Percentiles rank a stretch among this genome's conserved stretches.
These are phyloP conservation scores for Clupea harengus DNA, from an alignment of 2,113 vertebrate genomes.

Conservation along the genomic window DNA sequence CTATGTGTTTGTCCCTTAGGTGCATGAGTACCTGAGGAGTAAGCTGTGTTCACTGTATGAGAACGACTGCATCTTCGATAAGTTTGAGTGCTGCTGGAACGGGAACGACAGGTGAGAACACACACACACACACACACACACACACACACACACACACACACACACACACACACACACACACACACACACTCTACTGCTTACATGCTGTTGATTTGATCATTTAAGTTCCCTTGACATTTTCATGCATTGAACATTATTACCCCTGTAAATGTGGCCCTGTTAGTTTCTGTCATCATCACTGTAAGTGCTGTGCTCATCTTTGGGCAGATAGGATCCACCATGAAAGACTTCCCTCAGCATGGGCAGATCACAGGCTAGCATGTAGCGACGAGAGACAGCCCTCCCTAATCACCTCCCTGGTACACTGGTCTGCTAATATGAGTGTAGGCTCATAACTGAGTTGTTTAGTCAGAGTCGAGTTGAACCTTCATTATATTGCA, in stretches of 20 bases:
- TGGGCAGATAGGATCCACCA: not conserved
- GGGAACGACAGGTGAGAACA: constrained; percentile 71
- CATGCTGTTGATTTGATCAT: not conserved
- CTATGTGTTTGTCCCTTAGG: constrained; percentile 50
- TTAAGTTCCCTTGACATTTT: not conserved
- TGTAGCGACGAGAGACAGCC: not conserved
- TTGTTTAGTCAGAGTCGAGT: not conserved
- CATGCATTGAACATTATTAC: not conserved
- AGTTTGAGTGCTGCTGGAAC: constrained; percentile 80
- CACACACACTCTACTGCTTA: not conserved
- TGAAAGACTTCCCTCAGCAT: too few species aligned
- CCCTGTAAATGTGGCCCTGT: too few species aligned
- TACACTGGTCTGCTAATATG: not conserved
- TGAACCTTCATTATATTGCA: too few species aligned
- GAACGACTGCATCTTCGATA: constrained; percentile 80
- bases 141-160: not conserved
- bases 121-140: not conserved
- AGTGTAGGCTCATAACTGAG: too few species aligned
- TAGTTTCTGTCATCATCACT: too few species aligned
- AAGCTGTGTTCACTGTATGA: constrained; percentile 78
- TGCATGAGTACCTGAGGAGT: constrained; percentile 77
- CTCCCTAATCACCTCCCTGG: not conserved
- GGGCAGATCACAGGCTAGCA: too few species aligned
- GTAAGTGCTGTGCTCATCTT: not conserved
- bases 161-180: not conserved